A percentile compares a stretch with the other conserved stretches of the same genome.
Evolutionary conservation across 2,113 vertebrate species (phyloP).

Genomic region (Zapornia atra): DNA sequence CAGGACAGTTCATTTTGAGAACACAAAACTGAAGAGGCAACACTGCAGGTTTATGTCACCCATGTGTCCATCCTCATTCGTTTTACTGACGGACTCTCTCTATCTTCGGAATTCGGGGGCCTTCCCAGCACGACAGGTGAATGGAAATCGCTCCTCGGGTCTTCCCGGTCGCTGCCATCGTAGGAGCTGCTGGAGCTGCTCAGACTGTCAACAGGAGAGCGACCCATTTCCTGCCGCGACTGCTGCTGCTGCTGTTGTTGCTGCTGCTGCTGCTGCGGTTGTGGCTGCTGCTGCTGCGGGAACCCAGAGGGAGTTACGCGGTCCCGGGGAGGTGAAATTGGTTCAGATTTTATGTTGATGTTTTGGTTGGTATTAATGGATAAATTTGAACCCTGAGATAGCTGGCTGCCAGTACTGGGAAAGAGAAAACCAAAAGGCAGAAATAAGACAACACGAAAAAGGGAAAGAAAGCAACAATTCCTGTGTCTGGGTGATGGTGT

Average conservation of each 20-base stretch:
- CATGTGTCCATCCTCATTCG: conserved; percentile 98
- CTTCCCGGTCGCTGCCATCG: conserved; percentile 95
- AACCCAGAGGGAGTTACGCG: conserved; percentile 90
- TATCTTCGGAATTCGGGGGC: conserved; percentile 83
- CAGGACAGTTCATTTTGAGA: conserved; percentile 79
- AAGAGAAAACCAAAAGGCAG: not conserved
- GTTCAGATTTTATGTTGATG: conserved; percentile 97
- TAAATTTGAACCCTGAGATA: conserved; percentile 96
- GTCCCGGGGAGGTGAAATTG: conserved; percentile 95
- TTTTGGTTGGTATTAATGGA: conserved; percentile 96
- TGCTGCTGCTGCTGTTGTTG: conserved; percentile 78
- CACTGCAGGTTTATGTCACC: conserved; percentile 88
- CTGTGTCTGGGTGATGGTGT: fast-evolving
- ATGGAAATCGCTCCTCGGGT: conserved; percentile 92
- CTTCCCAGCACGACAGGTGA: conserved; percentile 87
- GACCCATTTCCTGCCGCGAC: conserved; percentile 91
- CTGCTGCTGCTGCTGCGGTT: conserved; percentile 73
- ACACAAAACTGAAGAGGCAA: conserved; percentile 16
- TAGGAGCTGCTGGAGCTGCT: conserved; percentile 99
- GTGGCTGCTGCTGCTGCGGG: conserved; percentile 77
- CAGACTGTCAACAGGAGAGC: conserved; percentile 96
- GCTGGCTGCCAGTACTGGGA: conserved; percentile 89
- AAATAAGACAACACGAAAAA: not conserved
- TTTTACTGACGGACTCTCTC: conserved; percentile 94
- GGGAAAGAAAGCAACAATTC: not conserved